Percentiles rank a stretch among this genome's conserved stretches.
phyloP scores from a whole-genome alignment of 1,140 invertebrate genomes.

The Heterodera carotae region DNA sequence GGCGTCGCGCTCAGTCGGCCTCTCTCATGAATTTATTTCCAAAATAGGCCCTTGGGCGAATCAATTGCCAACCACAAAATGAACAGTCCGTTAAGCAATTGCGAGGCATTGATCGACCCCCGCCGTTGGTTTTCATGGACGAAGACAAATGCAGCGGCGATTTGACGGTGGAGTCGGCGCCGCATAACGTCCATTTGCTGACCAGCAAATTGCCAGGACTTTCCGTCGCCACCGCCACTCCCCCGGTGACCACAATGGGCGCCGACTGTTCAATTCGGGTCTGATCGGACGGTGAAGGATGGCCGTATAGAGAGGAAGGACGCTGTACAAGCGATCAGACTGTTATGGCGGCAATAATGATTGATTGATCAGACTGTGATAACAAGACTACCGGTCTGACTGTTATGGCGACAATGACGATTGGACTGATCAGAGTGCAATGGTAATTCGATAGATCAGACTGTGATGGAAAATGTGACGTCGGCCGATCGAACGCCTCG shows the following conservation, averaged over 20 bases:
- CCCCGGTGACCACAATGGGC: constrained; percentile 9
- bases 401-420: no score
- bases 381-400: no score
- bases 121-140: constrained; percentile 20
- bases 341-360: no score
- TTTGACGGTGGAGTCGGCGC: constrained; percentile 64
- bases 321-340: no score
- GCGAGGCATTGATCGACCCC: neutral
- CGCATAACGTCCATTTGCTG: constrained; percentile 61
- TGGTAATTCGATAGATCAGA: no score
- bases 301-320: neutral
- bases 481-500: no score
- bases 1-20: constrained; percentile 14
- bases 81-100: neutral
- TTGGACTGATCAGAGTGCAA: no score
- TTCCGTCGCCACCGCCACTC: constrained; percentile 1
- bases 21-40: no score
- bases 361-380: no score
- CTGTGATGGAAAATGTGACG: no score
- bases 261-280: constrained; percentile 61
- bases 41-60: no score
- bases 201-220: constrained; percentile 59
- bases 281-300: constrained; percentile 30
- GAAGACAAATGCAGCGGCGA: constrained; percentile 64
- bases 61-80: no score